Percentiles rank a stretch among this genome's conserved stretches.
phyloP scores from a whole-genome alignment of 2,113 vertebrate species.

The Cinclus mexicanus region DNA sequence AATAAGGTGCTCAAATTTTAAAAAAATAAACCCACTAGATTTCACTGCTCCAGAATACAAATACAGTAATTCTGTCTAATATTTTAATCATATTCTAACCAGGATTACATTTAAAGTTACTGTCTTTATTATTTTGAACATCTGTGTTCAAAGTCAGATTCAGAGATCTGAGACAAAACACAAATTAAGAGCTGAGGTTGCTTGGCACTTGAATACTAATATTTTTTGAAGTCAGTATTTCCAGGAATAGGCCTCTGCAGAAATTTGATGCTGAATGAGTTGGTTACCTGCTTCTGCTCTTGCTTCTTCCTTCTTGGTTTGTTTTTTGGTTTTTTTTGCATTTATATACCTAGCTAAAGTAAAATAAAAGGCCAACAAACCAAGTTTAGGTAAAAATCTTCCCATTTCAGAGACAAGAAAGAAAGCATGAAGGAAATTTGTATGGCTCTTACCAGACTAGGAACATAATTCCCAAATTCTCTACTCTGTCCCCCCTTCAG shows the following conservation, averaged over 20 bases:
- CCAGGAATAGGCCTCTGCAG: background rate
- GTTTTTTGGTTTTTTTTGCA: background rate
- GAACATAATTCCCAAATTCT: background rate
- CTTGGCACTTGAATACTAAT: background rate
- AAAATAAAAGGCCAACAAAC: background rate
- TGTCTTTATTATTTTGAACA: background rate
- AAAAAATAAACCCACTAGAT: background rate
- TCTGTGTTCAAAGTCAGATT: background rate
- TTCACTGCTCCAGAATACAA: background rate
- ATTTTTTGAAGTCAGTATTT: background rate
- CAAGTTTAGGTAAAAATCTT: background rate
- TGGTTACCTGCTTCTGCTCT: background rate
- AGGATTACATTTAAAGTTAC: background rate
- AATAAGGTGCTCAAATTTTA: background rate
- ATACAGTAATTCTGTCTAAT: background rate
- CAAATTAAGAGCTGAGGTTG: background rate
- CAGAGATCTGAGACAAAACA: background rate
- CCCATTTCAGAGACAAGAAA: background rate
- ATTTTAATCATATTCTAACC: background rate
- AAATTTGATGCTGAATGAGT: background rate
- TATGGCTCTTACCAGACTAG: background rate
- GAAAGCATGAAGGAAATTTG: background rate
- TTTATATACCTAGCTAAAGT: background rate
- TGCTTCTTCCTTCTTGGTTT: background rate
- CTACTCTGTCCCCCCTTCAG: background rate